These are phyloP conservation scores for Xylocampa areola DNA, from an alignment of 2,888 invertebrate genomes.

Conservation along the genomic window DNA sequence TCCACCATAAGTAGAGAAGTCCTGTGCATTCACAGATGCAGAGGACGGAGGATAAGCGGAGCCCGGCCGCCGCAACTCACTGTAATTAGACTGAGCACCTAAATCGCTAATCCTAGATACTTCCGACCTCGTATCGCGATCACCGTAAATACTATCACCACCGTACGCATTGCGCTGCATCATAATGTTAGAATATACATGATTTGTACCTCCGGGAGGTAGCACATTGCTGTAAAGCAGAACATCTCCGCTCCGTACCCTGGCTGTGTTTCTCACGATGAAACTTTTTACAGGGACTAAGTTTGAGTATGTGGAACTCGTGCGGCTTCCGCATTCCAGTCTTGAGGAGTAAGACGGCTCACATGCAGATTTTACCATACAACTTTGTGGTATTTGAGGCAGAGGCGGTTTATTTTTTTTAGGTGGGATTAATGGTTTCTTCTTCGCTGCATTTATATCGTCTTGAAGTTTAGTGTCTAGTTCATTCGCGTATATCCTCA, in stretches of 20 bases:
- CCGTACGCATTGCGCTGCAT: conserved; percentile 83
- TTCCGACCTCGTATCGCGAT: conserved; percentile 81
- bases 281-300: conserved; percentile 88
- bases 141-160: conserved; percentile 87
- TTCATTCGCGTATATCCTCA: conserved; percentile 86
- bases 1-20: conserved; percentile 89
- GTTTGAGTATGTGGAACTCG: conserved; percentile 87
- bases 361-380: conserved; percentile 92
- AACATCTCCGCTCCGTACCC: conserved; percentile 83
- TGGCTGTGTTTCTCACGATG: conserved; percentile 83
- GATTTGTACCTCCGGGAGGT: conserved; percentile 86
- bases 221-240: conserved; percentile 84
- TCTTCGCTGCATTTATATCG: conserved; percentile 84
- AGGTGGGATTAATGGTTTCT: conserved; percentile 85
- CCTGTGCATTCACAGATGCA: conserved; percentile 86
- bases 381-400: conserved; percentile 94
- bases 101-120: conserved; percentile 86
- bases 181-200: conserved; percentile 85
- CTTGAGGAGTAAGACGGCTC: conserved; percentile 95
- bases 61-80: conserved; percentile 90
- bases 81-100: conserved; percentile 91
- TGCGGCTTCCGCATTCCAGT: conserved; percentile 87
- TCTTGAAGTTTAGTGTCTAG: conserved; percentile 86
- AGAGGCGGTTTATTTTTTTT: conserved; percentile 85
- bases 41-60: conserved; percentile 89